Evolutionary conservation across 2,113 vertebrate genomes (phyloP), one percentile per base, ranked within the genome.

Genomic region (Atractosteus spatula): DNA sequence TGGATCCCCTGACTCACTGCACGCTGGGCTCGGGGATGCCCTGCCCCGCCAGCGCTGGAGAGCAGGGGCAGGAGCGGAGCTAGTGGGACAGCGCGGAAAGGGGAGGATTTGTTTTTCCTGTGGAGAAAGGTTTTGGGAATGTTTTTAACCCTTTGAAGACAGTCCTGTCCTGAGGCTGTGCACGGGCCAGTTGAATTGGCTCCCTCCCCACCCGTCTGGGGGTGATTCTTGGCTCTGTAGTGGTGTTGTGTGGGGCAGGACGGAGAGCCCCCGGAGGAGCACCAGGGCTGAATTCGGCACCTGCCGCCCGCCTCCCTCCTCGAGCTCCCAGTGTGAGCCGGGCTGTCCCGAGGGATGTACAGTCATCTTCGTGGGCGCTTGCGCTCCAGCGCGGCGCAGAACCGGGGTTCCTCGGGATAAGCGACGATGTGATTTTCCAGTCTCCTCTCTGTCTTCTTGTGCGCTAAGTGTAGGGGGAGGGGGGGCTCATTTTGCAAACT

Each of bases 381-480:
- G 1, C 10, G 47, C 5, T 0, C 2, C 5, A 51, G 10, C 47
- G 10, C 47, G 5, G 10, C 10, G 5, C 1, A 1, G 5, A 10
- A 10, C 47, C 10, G 47, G 47, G 47, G 29, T 7, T 51, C 47
- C 47, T 51, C 5, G 1, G 47, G 47, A 10, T 7, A 51, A 10
- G 47, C 51, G 55, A 70, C 78, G 69, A 68, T 57, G 71, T 55
- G 54, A 55, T 71, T 43, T 43, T 69, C 72, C 66, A 75, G 65
- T 65, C 56, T 74, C 45, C 7, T 42, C 13, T 51, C 65, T 68
- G 62, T 61, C 66, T 69, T 65, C 72, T 66, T 68, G 69, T 63
- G 70, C 13, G 76, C 80, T 55, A 73, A 77, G 73, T 74, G 76
- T 73, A 75, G 74, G 86, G 81, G 80, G 79, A 80, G 71, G 78